Evolutionary conservation across 2,113 vertebrate genomes (phyloP).

Genomic region (Ornithorhynchus anatinus): DNA sequence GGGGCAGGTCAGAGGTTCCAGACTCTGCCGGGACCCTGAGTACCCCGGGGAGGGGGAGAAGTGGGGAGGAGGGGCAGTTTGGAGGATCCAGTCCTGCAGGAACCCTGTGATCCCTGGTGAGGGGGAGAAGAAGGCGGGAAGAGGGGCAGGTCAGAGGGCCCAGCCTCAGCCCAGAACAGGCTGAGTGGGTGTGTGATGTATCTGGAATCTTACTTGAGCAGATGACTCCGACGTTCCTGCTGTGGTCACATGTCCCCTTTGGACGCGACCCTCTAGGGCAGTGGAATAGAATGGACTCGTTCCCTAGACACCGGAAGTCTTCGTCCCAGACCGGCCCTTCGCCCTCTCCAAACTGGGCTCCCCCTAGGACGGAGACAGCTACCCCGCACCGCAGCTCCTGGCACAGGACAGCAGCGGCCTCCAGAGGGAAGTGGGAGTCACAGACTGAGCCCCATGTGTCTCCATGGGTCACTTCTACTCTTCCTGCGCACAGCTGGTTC

Average conservation of each 20-base stretch:
- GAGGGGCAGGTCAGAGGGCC: too few species aligned
- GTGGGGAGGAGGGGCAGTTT: not conserved
- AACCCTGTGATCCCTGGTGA: too few species aligned
- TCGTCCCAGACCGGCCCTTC: conserved; percentile 64
- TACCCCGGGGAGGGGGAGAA: not conserved
- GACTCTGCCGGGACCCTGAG: not conserved
- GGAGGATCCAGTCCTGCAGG: too few species aligned
- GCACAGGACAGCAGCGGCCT: conserved; percentile 68
- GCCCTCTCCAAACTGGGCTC: conserved; percentile 44
- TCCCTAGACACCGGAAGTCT: conserved; percentile 63
- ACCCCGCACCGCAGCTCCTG: conserved; percentile 68
- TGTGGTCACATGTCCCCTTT: conserved; percentile 32
- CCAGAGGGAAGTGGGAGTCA: conserved; percentile 64
- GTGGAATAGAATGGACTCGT: conserved; percentile 57
- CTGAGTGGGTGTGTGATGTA: too few species aligned
- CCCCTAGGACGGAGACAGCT: conserved; percentile 33
- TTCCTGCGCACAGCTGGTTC: conserved; percentile 66
- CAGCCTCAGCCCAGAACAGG: too few species aligned
- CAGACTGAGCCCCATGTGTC: conserved; percentile 63
- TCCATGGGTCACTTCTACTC: conserved; percentile 62
- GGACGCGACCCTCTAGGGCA: conserved; percentile 46
- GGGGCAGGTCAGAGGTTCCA: too few species aligned
- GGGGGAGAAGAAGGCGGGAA: too few species aligned
- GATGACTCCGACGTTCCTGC: conserved; percentile 50
- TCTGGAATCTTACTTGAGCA: conserved; percentile 71